These are phyloP conservation scores for Cynopterus brachyotis DNA, from an alignment of 2,113 vertebrate species.

Conservation along the genomic window DNA sequence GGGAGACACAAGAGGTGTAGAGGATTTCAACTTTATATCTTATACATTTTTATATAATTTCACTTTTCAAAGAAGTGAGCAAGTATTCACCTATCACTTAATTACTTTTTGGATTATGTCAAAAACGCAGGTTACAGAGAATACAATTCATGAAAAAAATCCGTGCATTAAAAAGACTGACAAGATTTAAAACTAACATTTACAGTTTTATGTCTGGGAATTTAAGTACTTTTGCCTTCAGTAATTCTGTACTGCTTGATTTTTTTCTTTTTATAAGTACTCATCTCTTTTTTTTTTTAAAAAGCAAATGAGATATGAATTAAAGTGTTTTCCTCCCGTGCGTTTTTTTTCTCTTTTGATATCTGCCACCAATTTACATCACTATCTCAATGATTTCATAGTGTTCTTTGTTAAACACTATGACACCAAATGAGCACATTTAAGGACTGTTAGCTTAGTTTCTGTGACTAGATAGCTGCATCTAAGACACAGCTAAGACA, in stretches of 20 bases:
- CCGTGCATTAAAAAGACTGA: neutral
- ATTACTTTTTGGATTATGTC: neutral
- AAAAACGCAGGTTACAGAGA: neutral
- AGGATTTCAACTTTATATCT: neutral
- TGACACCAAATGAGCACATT: neutral
- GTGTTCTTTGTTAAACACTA: neutral
- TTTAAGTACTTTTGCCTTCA: neutral
- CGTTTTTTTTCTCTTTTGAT: neutral
- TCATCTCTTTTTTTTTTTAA: neutral
- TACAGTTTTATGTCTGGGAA: neutral
- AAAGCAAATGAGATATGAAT: neutral
- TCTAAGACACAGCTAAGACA: neutral
- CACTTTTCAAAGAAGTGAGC: neutral
- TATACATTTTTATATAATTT: neutral
- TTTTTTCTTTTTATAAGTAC: neutral
- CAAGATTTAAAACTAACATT: neutral
- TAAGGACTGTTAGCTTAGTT: neutral
- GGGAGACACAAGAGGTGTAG: neutral
- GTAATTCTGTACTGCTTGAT: slow-evolving; percentile 12
- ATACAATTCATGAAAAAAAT: neutral
- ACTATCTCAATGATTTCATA: neutral
- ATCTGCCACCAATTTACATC: neutral
- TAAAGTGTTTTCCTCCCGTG: neutral
- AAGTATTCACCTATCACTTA: neutral
- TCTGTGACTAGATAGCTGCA: neutral